Percentiles rank a stretch among this genome's conserved stretches.
Conservation (phyloP, 1,140 invertebrate genomes). For the Antheraea mylitta region DNA sequence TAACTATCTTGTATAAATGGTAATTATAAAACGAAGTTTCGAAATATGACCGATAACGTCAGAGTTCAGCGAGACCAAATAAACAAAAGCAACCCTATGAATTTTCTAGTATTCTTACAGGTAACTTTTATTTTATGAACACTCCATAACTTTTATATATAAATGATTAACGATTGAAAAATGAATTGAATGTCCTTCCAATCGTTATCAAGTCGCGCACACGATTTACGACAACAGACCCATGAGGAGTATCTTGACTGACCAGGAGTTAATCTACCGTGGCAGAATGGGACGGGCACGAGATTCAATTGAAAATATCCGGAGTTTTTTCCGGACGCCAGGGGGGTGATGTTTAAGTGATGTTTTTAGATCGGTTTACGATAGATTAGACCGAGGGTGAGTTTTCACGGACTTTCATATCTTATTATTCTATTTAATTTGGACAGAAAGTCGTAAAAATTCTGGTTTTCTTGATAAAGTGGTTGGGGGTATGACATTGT, state of each 20-base stretch:
- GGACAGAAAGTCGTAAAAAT: neutral
- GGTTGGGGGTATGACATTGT: no score
- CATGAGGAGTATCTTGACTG: constrained; percentile 28
- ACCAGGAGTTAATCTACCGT: constrained; percentile 53
- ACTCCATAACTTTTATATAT: no score
- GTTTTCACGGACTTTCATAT: neutral
- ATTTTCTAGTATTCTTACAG: no score
- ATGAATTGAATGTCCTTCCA: neutral
- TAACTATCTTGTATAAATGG: no score
- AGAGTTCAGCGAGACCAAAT: no score
- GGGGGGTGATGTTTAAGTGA: constrained; percentile 47
- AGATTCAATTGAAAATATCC: constrained; percentile 69
- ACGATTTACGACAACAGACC: constrained; percentile 51
- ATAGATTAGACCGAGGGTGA: constrained; percentile 49
- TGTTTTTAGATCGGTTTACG: constrained; percentile 58
- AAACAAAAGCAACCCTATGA: no score
- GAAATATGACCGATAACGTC: no score
- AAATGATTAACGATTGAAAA: neutral
- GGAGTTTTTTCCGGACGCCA: constrained; percentile 31
- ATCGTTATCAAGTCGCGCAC: constrained; percentile 43
- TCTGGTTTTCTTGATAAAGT: no score
- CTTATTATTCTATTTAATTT: neutral
- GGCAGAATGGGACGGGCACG: constrained; percentile 41
- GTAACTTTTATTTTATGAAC: no score
- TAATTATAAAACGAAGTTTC: no score